Percentiles rank a stretch among this genome's conserved stretches.
phyloP scores from a whole-genome alignment of 2,113 vertebrate species.

The Halichoeres trimaculatus region DNA sequence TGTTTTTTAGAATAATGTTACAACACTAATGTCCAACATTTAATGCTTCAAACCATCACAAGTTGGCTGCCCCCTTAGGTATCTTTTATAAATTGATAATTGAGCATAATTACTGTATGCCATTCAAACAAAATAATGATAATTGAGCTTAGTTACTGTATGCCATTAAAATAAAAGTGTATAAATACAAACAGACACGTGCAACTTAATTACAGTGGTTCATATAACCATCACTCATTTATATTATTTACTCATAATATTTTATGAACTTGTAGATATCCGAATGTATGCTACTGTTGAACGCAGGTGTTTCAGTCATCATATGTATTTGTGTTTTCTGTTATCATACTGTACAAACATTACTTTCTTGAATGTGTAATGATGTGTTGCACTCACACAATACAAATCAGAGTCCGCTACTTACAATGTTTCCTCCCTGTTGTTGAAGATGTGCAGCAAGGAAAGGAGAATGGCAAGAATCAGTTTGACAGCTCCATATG shows the following conservation, averaged over 20 bases:
- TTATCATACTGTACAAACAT: background rate
- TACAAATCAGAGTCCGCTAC: constrained; percentile 34
- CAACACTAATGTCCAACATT: too few species aligned
- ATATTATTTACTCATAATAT: background rate
- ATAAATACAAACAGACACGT: too few species aligned
- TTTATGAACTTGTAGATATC: background rate
- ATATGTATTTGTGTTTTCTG: background rate
- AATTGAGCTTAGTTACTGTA: too few species aligned
- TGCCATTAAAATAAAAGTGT: too few species aligned
- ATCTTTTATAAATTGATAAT: too few species aligned
- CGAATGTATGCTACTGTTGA: background rate
- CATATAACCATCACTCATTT: too few species aligned
- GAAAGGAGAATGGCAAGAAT: constrained; percentile 50
- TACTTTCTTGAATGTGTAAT: background rate
- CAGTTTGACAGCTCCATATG: constrained; percentile 32
- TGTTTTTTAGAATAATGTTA: too few species aligned
- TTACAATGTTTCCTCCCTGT: constrained; percentile 77
- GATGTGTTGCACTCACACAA: constrained; percentile 1
- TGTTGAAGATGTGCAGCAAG: constrained; percentile 52
- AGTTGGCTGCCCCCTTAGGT: too few species aligned
- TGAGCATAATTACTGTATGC: too few species aligned
- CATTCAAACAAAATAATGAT: too few species aligned
- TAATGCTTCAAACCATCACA: too few species aligned
- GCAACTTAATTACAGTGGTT: too few species aligned
- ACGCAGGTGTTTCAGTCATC: background rate